Evolutionary conservation across 2,797 vertebrate genomes (phyloP).

Genomic region (Agapornis canus): DNA sequence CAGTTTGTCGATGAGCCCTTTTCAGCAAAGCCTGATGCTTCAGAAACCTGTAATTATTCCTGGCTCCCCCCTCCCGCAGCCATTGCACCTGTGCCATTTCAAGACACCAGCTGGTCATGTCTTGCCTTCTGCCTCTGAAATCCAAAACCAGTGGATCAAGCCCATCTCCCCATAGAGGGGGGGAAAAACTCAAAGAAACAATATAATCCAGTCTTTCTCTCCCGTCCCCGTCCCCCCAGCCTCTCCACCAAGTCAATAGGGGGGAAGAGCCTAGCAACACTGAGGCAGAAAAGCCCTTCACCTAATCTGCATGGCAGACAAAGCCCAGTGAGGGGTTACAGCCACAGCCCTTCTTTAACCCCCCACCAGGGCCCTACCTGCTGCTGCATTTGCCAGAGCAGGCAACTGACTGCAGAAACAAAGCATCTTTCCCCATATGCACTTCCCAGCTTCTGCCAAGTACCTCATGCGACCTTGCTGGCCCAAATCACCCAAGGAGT

Average conservation of each 20-base stretch:
- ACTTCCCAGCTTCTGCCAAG: constrained; percentile 46
- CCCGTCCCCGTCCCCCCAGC: constrained; percentile 19
- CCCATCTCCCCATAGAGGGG: constrained; percentile 57
- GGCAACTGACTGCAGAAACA: not conserved
- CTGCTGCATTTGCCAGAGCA: constrained; percentile 7
- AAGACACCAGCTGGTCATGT: constrained; percentile 82
- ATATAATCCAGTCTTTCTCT: constrained; percentile 18
- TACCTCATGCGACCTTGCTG: constrained; percentile 49
- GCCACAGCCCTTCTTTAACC: constrained; percentile 3
- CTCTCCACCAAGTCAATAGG: constrained; percentile 69
- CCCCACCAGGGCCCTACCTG: not conserved
- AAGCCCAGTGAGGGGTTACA: constrained; percentile 47
- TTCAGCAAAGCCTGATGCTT: constrained; percentile 80
- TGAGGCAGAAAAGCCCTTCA: constrained; percentile 56
- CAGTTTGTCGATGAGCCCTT: constrained; percentile 74
- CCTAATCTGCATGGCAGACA: constrained; percentile 71
- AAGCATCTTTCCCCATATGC: not conserved
- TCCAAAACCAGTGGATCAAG: constrained; percentile 70
- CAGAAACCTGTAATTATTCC: constrained; percentile 85
- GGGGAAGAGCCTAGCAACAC: constrained; percentile 55
- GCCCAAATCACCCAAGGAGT: not conserved
- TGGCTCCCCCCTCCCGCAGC: constrained; percentile 79
- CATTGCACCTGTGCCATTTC: constrained; percentile 84
- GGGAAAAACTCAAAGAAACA: constrained; percentile 43
- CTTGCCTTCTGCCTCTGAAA: constrained; percentile 80